Evolutionary conservation across 64 coral and sea anemone genomes (phyloP).

Genomic region (Exaiptasia diaphana): DNA sequence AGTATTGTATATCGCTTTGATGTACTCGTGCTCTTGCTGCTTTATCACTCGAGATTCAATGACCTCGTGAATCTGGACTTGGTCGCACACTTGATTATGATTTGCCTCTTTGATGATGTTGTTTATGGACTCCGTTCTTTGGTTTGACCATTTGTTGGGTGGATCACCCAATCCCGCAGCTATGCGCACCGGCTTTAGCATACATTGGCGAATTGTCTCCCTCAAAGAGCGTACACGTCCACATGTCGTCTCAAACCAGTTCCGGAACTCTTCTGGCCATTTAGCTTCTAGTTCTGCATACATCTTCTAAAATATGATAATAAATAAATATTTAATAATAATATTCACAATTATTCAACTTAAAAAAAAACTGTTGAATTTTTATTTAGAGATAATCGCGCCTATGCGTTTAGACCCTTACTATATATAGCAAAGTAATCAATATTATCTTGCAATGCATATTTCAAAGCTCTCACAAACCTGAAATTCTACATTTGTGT

Average conservation of each 20-base stretch:
- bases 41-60: constrained; percentile 30
- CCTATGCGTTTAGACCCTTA: too few species aligned
- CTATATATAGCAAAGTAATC: too few species aligned
- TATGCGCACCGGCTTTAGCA: constrained; percentile 26
- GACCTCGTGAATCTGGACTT: constrained; percentile 48
- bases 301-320: too few species aligned
- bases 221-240: not conserved
- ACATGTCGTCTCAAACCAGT: constrained; percentile 28
- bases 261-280: constrained; percentile 47
- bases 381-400: too few species aligned
- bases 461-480: too few species aligned
- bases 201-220: constrained; percentile 15
- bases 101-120: constrained; percentile 50
- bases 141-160: constrained; percentile 61
- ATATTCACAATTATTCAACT: too few species aligned
- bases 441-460: too few species aligned
- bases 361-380: too few species aligned
- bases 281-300: not conserved
- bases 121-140: constrained; percentile 44
- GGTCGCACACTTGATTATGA: constrained; percentile 26
- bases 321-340: too few species aligned
- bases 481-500: constrained; percentile 21
- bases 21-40: constrained; percentile 51
- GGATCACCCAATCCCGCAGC: constrained; percentile 39
- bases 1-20: constrained; percentile 34